Evolutionary conservation across 2,888 invertebrate genomes (phyloP), one percentile per base, ranked within the genome.

Genomic region (Scaptomyza caliginosa): DNA sequence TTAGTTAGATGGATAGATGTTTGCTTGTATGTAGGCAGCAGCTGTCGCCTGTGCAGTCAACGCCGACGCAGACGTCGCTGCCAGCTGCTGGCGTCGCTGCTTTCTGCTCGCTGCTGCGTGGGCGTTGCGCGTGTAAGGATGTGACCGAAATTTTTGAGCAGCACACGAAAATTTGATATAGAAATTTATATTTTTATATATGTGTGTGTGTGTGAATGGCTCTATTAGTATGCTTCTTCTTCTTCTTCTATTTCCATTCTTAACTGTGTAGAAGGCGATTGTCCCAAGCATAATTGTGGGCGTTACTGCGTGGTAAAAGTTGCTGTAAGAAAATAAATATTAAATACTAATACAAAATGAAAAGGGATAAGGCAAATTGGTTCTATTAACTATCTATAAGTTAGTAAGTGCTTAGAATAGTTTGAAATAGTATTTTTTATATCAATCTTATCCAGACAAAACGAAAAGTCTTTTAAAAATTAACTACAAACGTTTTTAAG

Each of bases 71-170:
- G 59, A 19, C 62, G 23, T 13, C 28, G 56, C 23, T 23, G 52
- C 13, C 23, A 16, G 56, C 23, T 23, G 52, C 13, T 26, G 19
- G 16, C 57, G 32, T 36, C 43, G 32, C 11, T 54, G 16, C 17
- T 7, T 32, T 26, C 13, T 17, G 10, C 19, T 38, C n/a, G 26
- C 36, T 42, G 38, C 52, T 65, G 86, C 69, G 80, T 84, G 74
- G 81, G 81, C 86, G 87, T 77, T 80, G 86, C 79, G 81, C 81
- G 81, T 86, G 84, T 69, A 84, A 84, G 81, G 78, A 85, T 82
- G 87, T 86, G 85, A 86, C 66, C 82, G 64, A 86, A 86, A 86
- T 81, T 80, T 80, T 83, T 70, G 84, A 80, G 67, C 63, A 83
- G 86, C 64, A 57, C 64, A 86, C 86, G 65, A 80, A 80, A 86